Conservation (phyloP, 2,797 vertebrate species). For the Eurystomus glaucurus region DNA sequence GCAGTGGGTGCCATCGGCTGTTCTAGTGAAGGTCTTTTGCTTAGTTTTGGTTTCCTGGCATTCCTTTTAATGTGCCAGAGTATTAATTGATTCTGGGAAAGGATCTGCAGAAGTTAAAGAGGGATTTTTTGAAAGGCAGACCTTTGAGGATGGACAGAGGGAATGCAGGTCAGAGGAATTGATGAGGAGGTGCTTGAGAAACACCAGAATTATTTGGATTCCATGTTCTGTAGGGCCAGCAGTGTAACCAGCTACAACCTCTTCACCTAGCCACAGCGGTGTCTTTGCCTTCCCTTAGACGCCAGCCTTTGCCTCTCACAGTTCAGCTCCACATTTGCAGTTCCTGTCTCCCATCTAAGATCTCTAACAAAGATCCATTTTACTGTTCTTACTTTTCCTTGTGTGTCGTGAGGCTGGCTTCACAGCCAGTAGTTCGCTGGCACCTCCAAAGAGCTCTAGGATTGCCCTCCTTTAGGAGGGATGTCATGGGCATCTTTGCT, state of each 20-base stretch:
- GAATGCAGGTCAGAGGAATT: not conserved
- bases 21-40: not conserved
- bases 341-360: not conserved
- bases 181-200: not conserved
- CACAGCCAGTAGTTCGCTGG: not conserved
- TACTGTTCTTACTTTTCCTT: not conserved
- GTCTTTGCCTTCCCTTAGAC: not conserved
- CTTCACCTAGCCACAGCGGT: not conserved
- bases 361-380: not conserved
- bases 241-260: not conserved
- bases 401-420: not conserved
- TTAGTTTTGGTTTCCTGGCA: not conserved
- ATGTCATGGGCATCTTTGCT: not conserved
- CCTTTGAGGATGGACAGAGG: not conserved
- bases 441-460: not conserved
- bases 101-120: not conserved
- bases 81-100: not conserved
- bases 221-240: not conserved
- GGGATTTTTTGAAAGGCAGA: not conserved
- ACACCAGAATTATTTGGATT: not conserved
- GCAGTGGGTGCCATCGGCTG: accelerated
- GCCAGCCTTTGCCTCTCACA: not conserved
- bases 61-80: not conserved
- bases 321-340: not conserved
- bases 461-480: not conserved